Evolutionary conservation across 1,140 invertebrate genomes (phyloP), one percentile per base, ranked within the genome.

Genomic region (Drosophila sp.): DNA sequence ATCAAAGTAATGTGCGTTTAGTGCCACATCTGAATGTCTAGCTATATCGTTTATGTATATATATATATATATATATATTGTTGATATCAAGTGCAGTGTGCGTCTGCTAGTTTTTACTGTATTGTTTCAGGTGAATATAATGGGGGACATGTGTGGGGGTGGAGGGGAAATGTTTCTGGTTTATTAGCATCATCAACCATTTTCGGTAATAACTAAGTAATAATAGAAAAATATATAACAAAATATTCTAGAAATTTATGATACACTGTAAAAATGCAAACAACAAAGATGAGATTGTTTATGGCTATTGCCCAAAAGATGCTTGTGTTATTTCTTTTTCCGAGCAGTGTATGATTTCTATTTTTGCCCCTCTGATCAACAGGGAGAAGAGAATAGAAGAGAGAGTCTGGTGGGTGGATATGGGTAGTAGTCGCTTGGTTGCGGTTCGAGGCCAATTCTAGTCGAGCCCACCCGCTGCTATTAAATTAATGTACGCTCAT

Each of bases 401-500:
- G 8, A 27, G 44, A 50, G 44, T 27, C 44, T 27, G 44, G 44
- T 7, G 8, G 35, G 4, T 7, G 32, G 32, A 17, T 17, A 17
- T 0, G 32, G 32, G 32, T 3, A 5, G 35, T 6, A 27, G 23
- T 50, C 44, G 1, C 23, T 38, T 38, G 35, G 10, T 11, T 38
- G 35, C 50, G n/a, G 7, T 58, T 23, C 30, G 55, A 35, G 56
- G 56, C 56, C 56, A 69, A 40, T 76, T 25, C 25, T 44, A 64
- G 73, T 50, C 66, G 60, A 61, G 60, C 66, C 74, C 78, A 80
- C 70, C 69, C 68, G 79, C 65, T 66, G 84, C 84, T 79, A 86
- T 86, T 86, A 86, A 87, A 87, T 86, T 86, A 87, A 86, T 86
- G 83, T 83, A 70, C 83, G 72, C 83, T 89, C 83, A 87, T 86